Base-by-base conservation (phyloP, 2,888 invertebrate genomes). In the Melangyna quadrimaculata region DNA sequence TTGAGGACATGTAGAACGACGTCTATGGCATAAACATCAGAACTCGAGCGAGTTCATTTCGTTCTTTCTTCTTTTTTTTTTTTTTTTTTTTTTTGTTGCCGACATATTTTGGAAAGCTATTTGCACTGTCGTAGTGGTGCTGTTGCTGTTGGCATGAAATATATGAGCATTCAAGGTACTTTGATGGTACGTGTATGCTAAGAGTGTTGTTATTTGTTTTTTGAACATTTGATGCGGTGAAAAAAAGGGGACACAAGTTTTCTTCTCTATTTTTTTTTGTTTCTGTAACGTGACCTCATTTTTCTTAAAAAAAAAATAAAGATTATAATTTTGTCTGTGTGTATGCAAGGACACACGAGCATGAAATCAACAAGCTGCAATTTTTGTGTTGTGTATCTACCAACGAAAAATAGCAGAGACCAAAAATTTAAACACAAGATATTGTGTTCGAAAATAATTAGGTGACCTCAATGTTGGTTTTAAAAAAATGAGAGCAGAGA, bases 211-310 rank as follows among this genome's bases (percentile, higher is more conserved):
- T 53, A 51, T 24, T 40, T 53, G 43, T 24, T 35, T 71, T 83
- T 74, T 63, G 57, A 71, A 83, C 73, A 83, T 71, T 24, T 78
- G 55, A 72, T 72, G 84, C n/a, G n/a, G n/a, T n/a, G 67, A 51
- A 75, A 75, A 75, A 63, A 75, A 63, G 71, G 67, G 71, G 75
- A 61, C 65, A 70, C 59, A 72, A 59, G 67, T 70, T 83, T 83
- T 74, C n/a, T 7, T 63, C 37, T 19, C 8, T 8, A 2, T 22
- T 48, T 22, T 48, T 22, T 14, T 22, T 17, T 5, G 29, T 55
- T 75, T 75, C 69, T 69, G 70, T 74, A 79, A 79, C 84, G 84
- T 84, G 84, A 80, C 84, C 84, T 77, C 75, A 79, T 79, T 79
- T 79, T 75, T 59, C 22, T 55, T 59, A 22, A 14, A 35, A 59